Conservation (phyloP, 2,888 invertebrate genomes). For the Chirona hameri region DNA sequence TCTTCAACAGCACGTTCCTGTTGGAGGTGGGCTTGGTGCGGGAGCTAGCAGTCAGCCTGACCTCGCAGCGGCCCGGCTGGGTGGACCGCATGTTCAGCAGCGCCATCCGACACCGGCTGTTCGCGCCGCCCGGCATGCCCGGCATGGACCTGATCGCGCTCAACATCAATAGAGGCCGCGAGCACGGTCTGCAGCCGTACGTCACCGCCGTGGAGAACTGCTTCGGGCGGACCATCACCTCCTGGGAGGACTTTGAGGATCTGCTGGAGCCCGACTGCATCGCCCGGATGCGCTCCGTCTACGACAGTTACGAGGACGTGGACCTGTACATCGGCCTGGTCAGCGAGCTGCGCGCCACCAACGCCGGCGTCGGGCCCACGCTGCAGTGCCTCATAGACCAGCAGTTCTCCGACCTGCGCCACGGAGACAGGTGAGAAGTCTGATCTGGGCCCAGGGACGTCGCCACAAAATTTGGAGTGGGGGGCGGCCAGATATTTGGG, state of each 20-base stretch:
- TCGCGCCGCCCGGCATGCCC: background rate
- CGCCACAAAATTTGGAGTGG: too few relatives aligned
- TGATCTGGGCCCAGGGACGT: too few relatives aligned
- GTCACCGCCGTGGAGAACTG: slow-evolving; percentile 42
- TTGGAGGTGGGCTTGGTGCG: background rate
- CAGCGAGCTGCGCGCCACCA: slow-evolving; percentile 70
- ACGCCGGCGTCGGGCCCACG: slow-evolving; percentile 80
- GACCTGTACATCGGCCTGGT: slow-evolving; percentile 80
- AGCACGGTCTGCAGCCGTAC: slow-evolving; percentile 49
- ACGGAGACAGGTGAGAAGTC: slow-evolving; percentile 32
- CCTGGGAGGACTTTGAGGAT: slow-evolving; percentile 50
- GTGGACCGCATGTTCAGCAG: background rate
- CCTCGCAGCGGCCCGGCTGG: background rate
- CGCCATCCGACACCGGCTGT: slow-evolving; percentile 13
- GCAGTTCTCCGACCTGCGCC: slow-evolving; percentile 58
- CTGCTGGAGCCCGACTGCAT: slow-evolving; percentile 39
- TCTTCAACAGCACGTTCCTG: slow-evolving; percentile 22
- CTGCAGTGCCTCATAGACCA: slow-evolving; percentile 77
- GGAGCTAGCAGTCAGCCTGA: background rate
- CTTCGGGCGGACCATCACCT: slow-evolving; percentile 43
- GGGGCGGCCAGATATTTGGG: too few relatives aligned
- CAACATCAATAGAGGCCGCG: slow-evolving; percentile 56
- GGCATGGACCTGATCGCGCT: slow-evolving; percentile 55
- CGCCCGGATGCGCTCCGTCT: slow-evolving; percentile 62
- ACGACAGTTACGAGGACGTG: slow-evolving; percentile 65